Conservation (phyloP, 2,888 invertebrate genomes). For the Electrophaes corylata region DNA sequence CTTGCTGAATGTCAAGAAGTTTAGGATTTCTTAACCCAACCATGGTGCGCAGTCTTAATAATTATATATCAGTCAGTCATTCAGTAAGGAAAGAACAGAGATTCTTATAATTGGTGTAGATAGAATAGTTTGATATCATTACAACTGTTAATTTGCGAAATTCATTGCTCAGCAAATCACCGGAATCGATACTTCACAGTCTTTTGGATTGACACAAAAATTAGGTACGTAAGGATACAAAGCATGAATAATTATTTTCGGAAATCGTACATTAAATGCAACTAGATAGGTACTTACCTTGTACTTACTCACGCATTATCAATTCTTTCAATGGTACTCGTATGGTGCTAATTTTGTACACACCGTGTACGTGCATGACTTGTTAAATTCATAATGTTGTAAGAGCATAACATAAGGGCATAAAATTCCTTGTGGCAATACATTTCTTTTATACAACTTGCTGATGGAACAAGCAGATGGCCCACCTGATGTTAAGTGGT, state of each 20-base stretch:
- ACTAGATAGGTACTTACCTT: not conserved
- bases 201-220: not conserved
- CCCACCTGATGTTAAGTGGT: too few species aligned
- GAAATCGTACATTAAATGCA: conserved; percentile 2
- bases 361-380: not conserved
- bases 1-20: too few species aligned
- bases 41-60: too few species aligned
- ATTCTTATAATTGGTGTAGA: too few species aligned
- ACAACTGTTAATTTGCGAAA: not conserved
- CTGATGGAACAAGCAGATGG: too few species aligned
- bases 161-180: not conserved
- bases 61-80: too few species aligned
- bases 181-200: not conserved
- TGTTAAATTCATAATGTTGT: not conserved
- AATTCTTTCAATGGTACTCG: not conserved
- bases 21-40: too few species aligned
- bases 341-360: not conserved
- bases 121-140: too few species aligned
- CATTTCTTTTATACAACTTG: too few species aligned
- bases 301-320: conserved; percentile 1
- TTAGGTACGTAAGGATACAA: not conserved
- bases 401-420: not conserved
- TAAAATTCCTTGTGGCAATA: too few species aligned
- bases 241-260: not conserved
- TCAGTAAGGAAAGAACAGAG: too few species aligned